Base-by-base conservation (phyloP, 2,888 invertebrate species). In the Drepanosiphum platanoidis region DNA sequence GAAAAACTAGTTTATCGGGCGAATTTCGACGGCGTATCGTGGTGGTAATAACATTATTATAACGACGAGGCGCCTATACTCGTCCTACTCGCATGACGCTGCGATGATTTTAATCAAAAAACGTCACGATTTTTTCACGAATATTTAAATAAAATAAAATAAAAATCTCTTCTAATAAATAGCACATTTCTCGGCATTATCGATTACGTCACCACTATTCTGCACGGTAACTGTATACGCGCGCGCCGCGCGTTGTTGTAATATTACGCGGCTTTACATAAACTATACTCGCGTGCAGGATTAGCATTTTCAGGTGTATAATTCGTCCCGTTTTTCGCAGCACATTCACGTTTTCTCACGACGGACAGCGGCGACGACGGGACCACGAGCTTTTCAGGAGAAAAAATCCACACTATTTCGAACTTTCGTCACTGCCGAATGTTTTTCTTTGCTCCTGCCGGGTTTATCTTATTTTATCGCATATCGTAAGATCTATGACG, bases 51-150 rank as follows among this genome's bases (percentile, higher is more conserved):
- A n/a, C n/a, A n/a, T 79, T 32, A 79, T 79, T 68, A 68, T 18
- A 2, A 22, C n/a, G n/a, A 32, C 66, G 39, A 66, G 42, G 18
- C 8, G 68, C 46, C 27, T n/a, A n/a, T n/a, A n/a, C n/a, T n/a
- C n/a, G n/a, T n/a, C n/a, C n/a, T n/a, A n/a, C n/a, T 79, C 32
- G 46, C 64, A 46, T 46, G 79, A 34, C n/a, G n/a, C 46, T 64
- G 46, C n/a, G 79, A 79, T 79, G 79, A 79, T 79, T 68, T 79
- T 52, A 68, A 79, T 79, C 79, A 46, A 18, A 68, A 79, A 68
- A 68, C 32, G 46, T 79, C 68, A 79, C 79, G 79, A 64, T 34
- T 79, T 34, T 77, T 75, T 61, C n/a, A 61, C 9, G 22, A 2
- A 27, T 42, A 42, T 61, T 61, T 61, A 5, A 27, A 27, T 8